Percentiles rank a stretch among this genome's conserved stretches.
Conservation (phyloP, 1,140 invertebrate genomes). For the Microplitis demolitor region DNA sequence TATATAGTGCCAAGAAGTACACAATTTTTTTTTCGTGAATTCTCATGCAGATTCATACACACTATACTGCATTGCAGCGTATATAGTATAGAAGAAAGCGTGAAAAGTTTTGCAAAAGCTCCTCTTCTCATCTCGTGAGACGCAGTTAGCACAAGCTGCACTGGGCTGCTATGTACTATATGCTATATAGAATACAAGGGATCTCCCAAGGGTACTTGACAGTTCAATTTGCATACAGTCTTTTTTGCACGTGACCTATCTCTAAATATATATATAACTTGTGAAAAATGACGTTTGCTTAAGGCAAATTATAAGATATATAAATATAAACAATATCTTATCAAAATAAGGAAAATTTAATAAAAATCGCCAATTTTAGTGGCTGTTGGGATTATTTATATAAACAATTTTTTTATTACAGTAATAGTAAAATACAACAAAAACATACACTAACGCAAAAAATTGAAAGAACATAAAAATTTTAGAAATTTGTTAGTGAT, state of each 20-base stretch:
- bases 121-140: conserved; percentile 39
- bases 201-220: conserved; percentile 48
- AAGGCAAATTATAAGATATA: not conserved
- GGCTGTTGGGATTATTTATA: too few species aligned
- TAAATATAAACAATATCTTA: not conserved
- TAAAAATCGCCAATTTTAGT: too few species aligned
- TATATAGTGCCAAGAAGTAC: too few species aligned
- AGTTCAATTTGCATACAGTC: conserved; percentile 52
- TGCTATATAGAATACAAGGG: conserved; percentile 45
- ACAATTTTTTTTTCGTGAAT: too few species aligned
- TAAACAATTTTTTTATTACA: too few species aligned
- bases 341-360: too few species aligned
- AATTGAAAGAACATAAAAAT: too few species aligned
- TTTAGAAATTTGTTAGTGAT: too few species aligned
- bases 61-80: too few species aligned
- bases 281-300: not conserved
- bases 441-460: too few species aligned
- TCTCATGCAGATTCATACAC: too few species aligned
- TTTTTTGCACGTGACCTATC: conserved; percentile 35
- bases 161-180: conserved; percentile 44
- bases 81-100: conserved; percentile 24
- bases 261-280: not conserved
- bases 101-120: conserved; percentile 56
- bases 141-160: conserved; percentile 49
- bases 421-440: too few species aligned